Percentiles rank a stretch among this genome's conserved stretches.
Evolutionary conservation across 2,888 invertebrate genomes (phyloP).

Genomic region (Scaptodrosophila latifasciaeformis): DNA sequence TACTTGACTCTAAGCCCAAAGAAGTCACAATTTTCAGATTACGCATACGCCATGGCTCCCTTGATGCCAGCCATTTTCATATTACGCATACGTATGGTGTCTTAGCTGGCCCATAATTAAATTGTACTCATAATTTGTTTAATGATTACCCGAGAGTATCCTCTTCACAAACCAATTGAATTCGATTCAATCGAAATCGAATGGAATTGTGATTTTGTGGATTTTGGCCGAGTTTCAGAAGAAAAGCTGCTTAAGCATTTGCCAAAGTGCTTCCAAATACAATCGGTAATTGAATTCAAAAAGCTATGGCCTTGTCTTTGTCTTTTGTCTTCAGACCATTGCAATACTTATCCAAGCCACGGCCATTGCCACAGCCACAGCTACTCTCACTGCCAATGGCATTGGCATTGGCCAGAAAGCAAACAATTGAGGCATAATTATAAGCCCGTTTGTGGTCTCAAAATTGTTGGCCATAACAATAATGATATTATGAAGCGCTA

Average conservation of each 20-base stretch:
- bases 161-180: slow-evolving; percentile 39
- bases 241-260: slow-evolving; percentile 44
- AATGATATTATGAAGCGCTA: slow-evolving; percentile 29
- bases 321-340: no score
- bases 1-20: no score
- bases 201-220: slow-evolving; percentile 30
- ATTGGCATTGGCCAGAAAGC: slow-evolving; percentile 7
- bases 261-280: slow-evolving; percentile 41
- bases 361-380: background rate
- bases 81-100: slow-evolving; percentile 55
- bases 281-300: slow-evolving; percentile 48
- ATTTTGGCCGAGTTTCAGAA: slow-evolving; percentile 27
- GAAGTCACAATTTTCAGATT: slow-evolving; percentile 70
- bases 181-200: no score
- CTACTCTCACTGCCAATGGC: no score
- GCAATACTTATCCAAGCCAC: background rate
- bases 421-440: slow-evolving; percentile 54
- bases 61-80: slow-evolving; percentile 44
- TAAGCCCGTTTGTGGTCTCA: slow-evolving; percentile 23
- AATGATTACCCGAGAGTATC: slow-evolving; percentile 42
- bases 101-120: slow-evolving; percentile 57
- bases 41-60: slow-evolving; percentile 48
- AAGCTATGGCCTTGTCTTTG: no score
- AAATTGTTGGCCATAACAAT: slow-evolving; percentile 25
- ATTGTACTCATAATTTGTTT: slow-evolving; percentile 66